These are phyloP conservation scores for Thereuonema tuberculata DNA, from an alignment of 1,140 invertebrate genomes.

Conservation along the genomic window DNA sequence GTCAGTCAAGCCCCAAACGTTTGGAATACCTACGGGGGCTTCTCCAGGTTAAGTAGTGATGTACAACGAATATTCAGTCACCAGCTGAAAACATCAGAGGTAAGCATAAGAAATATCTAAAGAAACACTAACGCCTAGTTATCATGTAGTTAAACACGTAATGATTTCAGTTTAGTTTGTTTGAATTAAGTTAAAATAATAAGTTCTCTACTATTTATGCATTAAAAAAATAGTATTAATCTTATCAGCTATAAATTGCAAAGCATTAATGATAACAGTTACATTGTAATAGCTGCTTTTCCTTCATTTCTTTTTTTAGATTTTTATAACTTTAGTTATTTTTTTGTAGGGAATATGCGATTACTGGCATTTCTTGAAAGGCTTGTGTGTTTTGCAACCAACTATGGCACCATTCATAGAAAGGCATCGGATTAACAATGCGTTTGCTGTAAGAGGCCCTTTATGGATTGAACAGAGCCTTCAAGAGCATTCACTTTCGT, in stretches of 20 bases:
- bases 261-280: no score
- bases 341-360: conserved; percentile 36
- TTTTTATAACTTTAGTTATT: no score
- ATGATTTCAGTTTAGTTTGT: no score
- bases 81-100: conserved; percentile 39
- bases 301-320: no score
- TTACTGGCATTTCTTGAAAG: conserved; percentile 47
- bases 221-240: no score
- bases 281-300: no score
- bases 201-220: no score
- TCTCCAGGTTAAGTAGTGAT: conserved; percentile 41
- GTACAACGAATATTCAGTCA: conserved; percentile 48
- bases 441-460: conserved; percentile 35
- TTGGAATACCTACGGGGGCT: conserved; percentile 50
- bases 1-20: conserved; percentile 44
- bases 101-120: no score
- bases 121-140: no score
- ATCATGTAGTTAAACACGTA: no score
- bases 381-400: conserved; percentile 47
- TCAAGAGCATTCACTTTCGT: conserved; percentile 43
- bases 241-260: no score
- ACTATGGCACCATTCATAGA: conserved; percentile 39
- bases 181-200: no score
- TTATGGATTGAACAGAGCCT: conserved; percentile 48
- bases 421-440: conserved; percentile 31